Conservation (phyloP, 2,888 invertebrate species). For the Brachypalpus laphriformis region DNA sequence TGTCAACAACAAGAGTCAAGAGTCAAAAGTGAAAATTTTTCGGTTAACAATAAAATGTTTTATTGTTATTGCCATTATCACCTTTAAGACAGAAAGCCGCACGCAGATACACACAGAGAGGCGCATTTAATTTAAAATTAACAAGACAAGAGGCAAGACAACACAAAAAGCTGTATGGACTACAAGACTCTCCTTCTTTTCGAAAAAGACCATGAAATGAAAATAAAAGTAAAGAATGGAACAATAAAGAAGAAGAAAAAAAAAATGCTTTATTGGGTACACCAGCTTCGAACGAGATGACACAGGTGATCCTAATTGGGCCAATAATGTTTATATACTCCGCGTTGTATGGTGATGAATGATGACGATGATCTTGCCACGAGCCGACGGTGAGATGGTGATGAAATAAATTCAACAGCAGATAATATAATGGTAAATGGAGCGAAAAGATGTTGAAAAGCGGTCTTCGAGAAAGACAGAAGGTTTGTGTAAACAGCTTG, state of each 20-base stretch:
- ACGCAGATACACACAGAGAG: neutral
- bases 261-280: slow-evolving; percentile 24
- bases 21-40: slow-evolving; percentile 71
- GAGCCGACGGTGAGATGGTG: slow-evolving; percentile 1
- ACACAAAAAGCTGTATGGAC: neutral
- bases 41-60: slow-evolving; percentile 66
- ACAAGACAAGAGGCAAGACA: slow-evolving; percentile 8
- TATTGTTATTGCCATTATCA: slow-evolving; percentile 63
- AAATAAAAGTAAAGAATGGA: slow-evolving; percentile 53
- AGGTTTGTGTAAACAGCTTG: slow-evolving; percentile 8
- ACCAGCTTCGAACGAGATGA: slow-evolving; percentile 55
- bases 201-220: slow-evolving; percentile 51
- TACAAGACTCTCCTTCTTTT: slow-evolving; percentile 45
- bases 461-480: slow-evolving; percentile 20
- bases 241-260: slow-evolving; percentile 13
- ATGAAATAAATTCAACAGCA: slow-evolving; percentile 17
- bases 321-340: slow-evolving; percentile 63
- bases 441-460: slow-evolving; percentile 32
- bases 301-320: slow-evolving; percentile 73
- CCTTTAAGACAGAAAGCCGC: slow-evolving; percentile 23
- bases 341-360: neutral
- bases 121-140: slow-evolving; percentile 36
- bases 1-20: slow-evolving; percentile 54
- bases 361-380: slow-evolving; percentile 22
- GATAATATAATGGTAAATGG: slow-evolving; percentile 32